Conservation (phyloP, 2,888 invertebrate species). For the Meghimatium bilineatum region DNA sequence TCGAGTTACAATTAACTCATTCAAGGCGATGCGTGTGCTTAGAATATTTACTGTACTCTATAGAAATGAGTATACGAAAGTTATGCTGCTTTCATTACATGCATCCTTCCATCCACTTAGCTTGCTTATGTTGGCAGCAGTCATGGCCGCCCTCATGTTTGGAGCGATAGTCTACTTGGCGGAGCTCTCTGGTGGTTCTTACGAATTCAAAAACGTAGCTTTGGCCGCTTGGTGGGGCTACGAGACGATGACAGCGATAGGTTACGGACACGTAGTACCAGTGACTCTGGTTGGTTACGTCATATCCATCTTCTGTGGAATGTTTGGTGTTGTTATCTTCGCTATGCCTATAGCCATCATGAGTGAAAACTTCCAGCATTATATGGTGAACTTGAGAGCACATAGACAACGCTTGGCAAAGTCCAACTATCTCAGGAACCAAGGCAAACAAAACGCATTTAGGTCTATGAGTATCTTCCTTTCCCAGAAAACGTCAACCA, state of each 20-base stretch:
- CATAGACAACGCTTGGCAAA: slow-evolving; percentile 46
- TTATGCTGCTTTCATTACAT: slow-evolving; percentile 8
- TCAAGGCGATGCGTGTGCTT: slow-evolving; percentile 20
- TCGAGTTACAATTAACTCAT: neutral
- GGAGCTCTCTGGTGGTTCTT: slow-evolving; percentile 39
- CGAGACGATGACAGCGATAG: slow-evolving; percentile 71
- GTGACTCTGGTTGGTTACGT: slow-evolving; percentile 59
- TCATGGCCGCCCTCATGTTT: slow-evolving; percentile 68
- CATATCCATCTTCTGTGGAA: slow-evolving; percentile 63
- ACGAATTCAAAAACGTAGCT: slow-evolving; percentile 61
- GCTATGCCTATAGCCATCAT: slow-evolving; percentile 69
- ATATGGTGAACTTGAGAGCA: slow-evolving; percentile 54
- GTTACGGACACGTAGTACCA: slow-evolving; percentile 67
- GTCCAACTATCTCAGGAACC: slow-evolving; percentile 33
- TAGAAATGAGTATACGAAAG: slow-evolving; percentile 20
- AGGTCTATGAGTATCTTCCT: neutral
- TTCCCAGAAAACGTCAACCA: too few relatives aligned
- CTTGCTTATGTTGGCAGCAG: slow-evolving; percentile 54
- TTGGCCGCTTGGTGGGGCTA: slow-evolving; percentile 69
- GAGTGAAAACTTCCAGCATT: slow-evolving; percentile 63
- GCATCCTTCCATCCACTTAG: neutral
- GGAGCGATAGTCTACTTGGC: slow-evolving; percentile 66
- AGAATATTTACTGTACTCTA: neutral
- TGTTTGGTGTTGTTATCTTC: slow-evolving; percentile 63
- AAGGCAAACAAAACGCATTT: slow-evolving; percentile 52